A percentile compares a stretch with the other conserved stretches of the same genome.
Conservation (phyloP, 2,113 vertebrate species). For the Empidonax alnorum region DNA sequence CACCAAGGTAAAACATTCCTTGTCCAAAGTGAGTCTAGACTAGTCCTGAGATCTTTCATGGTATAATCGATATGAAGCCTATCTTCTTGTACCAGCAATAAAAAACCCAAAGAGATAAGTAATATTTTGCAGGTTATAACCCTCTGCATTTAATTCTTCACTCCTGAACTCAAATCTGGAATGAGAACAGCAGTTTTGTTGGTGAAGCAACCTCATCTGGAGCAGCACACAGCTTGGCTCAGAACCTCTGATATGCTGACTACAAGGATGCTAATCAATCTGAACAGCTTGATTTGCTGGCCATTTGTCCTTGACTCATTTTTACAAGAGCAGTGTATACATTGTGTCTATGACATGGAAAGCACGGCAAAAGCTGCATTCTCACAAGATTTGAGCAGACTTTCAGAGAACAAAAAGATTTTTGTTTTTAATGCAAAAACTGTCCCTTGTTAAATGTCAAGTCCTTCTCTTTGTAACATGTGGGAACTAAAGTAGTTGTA, state of each 20-base stretch:
- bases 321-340: neutral
- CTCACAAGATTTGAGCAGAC: neutral
- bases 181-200: neutral
- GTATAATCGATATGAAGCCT: neutral
- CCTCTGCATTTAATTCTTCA: neutral
- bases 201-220: neutral
- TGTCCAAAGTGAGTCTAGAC: neutral
- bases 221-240: neutral
- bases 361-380: neutral
- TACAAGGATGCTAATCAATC: neutral
- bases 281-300: neutral
- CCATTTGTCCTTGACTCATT: neutral
- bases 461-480: neutral
- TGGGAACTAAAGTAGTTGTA: neutral
- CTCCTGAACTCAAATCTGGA: neutral
- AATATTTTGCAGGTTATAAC: neutral
- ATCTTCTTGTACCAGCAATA: neutral
- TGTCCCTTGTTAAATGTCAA: neutral
- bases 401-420: neutral
- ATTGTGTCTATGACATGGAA: neutral
- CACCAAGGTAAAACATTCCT: neutral
- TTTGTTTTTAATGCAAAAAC: neutral
- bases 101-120: neutral
- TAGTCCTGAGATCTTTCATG: neutral
- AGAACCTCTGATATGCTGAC: neutral